Conservation (phyloP, 2,113 vertebrate species). For the Gymnocephalus cernua region DNA sequence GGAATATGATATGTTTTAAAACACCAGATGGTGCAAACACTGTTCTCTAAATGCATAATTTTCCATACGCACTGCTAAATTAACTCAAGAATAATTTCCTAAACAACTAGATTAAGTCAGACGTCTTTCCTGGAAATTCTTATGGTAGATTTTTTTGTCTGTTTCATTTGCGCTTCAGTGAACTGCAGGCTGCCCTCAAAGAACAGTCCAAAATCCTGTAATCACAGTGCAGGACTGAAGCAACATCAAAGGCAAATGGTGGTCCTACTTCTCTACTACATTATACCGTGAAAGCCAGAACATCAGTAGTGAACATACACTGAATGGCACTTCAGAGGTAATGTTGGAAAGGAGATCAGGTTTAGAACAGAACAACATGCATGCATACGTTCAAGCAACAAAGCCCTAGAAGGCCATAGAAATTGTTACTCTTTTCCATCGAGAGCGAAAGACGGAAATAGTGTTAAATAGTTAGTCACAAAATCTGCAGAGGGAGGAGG, state of each 20-base stretch:
- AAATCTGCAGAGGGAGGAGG: not conserved
- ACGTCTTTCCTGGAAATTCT: conserved; percentile 16
- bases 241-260: not conserved
- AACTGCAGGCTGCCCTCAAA: conserved; percentile 18
- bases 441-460: not conserved
- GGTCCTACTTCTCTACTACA: not conserved
- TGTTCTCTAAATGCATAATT: conserved; percentile 41
- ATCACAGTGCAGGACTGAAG: conserved; percentile 3
- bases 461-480: not conserved
- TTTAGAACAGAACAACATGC: not conserved
- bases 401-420: not conserved
- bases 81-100: conserved; percentile 20
- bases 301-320: not conserved
- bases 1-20: conserved; percentile 35
- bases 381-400: not conserved
- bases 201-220: conserved; percentile 5
- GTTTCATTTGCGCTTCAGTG: conserved; percentile 12
- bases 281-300: not conserved
- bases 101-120: conserved; percentile 29
- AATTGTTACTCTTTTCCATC: not conserved
- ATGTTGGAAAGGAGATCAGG: not conserved
- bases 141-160: not conserved
- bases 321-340: not conserved
- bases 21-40: conserved; percentile 57
- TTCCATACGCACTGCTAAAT: conserved; percentile 28